phyloP scores from a whole-genome alignment of 2,797 vertebrate genomes.

The Coregonus sp. region DNA sequence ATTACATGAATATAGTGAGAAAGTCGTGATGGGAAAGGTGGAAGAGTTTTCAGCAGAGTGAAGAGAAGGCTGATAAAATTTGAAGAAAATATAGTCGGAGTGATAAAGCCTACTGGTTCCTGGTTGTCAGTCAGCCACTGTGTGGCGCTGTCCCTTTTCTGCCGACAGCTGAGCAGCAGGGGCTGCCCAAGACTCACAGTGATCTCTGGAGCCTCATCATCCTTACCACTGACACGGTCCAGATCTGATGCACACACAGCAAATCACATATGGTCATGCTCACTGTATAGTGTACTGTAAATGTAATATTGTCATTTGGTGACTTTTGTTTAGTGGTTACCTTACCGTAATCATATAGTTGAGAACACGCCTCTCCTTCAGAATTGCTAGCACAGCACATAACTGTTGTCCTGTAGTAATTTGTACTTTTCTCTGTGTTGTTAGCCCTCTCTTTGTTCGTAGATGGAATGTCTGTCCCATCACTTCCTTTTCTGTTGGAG shows the following conservation, averaged over 20 bases:
- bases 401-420: accelerated
- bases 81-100: background rate
- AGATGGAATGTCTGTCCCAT: accelerated
- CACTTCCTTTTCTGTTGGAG: background rate
- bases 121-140: conserved; percentile 46
- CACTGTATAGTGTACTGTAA: background rate
- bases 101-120: conserved; percentile 1
- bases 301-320: too few relatives aligned
- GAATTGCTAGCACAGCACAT: conserved; percentile 86
- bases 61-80: background rate
- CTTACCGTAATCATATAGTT: conserved; percentile 86
- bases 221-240: accelerated
- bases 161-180: conserved; percentile 67
- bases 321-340: background rate
- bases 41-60: background rate
- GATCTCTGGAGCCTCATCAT: conserved; percentile 46
- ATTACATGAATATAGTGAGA: too few relatives aligned
- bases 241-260: conserved; percentile 59
- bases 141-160: accelerated
- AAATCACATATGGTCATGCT: background rate
- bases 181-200: conserved; percentile 59
- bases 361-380: conserved; percentile 82
- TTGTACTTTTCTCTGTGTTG: accelerated
- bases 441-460: background rate
- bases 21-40: background rate